A percentile compares a stretch with the other conserved stretches of the same genome.
Conservation (phyloP, 92 coral and sea anemone species). For the Metridium senile region DNA sequence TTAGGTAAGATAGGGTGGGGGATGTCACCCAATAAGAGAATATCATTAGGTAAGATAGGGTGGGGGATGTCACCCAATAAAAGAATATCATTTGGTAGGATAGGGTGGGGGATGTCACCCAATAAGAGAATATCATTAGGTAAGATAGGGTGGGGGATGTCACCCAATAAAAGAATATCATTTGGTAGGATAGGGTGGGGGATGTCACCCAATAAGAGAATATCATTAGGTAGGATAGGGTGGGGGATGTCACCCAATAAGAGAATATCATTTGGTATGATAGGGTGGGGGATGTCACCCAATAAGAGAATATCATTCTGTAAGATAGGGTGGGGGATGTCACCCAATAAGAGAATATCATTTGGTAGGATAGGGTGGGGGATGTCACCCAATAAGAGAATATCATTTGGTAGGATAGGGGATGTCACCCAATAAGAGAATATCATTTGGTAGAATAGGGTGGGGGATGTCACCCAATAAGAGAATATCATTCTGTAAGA, state of each 20-base stretch:
- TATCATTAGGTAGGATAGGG: conserved; percentile 70
- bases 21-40: conserved; percentile 52
- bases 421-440: conserved; percentile 52
- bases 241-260: conserved; percentile 52
- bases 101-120: conserved; percentile 64
- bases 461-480: conserved; percentile 52
- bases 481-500: no score
- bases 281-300: conserved; percentile 64
- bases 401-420: no score
- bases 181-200: conserved; percentile 66
- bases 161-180: no score
- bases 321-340: conserved; percentile 61
- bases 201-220: conserved; percentile 52
- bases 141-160: conserved; percentile 58
- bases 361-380: conserved; percentile 66
- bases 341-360: no score
- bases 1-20: conserved; percentile 66
- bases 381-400: conserved; percentile 52
- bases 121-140: no score
- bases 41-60: conserved; percentile 70
- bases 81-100: conserved; percentile 62
- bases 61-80: conserved; percentile 52
- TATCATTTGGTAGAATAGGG: conserved; percentile 70
- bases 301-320: no score
- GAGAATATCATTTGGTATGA: no score